Base-by-base conservation (phyloP, 2,888 invertebrate genomes). In the Mystacides longicornis region DNA sequence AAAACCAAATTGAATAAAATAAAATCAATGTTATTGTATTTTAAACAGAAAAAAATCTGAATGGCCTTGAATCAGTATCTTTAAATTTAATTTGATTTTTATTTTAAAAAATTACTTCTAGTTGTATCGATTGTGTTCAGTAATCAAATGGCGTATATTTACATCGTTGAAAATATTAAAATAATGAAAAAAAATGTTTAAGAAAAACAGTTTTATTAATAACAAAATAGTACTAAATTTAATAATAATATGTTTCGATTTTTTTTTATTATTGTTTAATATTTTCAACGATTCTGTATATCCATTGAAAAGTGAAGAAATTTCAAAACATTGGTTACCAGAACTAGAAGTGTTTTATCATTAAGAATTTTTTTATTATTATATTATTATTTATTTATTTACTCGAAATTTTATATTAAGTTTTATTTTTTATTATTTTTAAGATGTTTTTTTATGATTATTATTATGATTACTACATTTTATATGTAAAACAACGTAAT, bases 251-350 rank as follows among this genome's bases (percentile, higher is more conserved):
- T 14, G 4, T 14, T 37, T 37, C n/a, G 37, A 37, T 16, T n/a
- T 37, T 37, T n/a, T 7, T 11, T 7, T 27, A 27, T 27, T 27
- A 27, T 27, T 27, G 27, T 27, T 37, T n/a, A n/a, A 14, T 37
- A 7, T 37, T 37, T 37, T n/a, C 37, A 37, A 7, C 37, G n/a
- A n/a, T 7, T 37, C 37, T 14, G 16, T 37, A 14, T 37, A 37
- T 37, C 37, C 37, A 37, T 37, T 37, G 37, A 46, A 46, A 46
- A 27, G 46, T 52, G 48, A 49, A 53, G 49, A 49, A 19, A 49
- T 50, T 49, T 54, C 49, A 49, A 49, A 49, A 49, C 50, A 47
- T 54, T 54, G 49, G 54, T 54, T 54, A 54, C 54, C 54, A 54
- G 31, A 43, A 23, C 27, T 31, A 49, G 54, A 50, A 54, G 54